Base-by-base conservation (phyloP, 2,113 vertebrate species). In the Brienomyrus longianalis region DNA sequence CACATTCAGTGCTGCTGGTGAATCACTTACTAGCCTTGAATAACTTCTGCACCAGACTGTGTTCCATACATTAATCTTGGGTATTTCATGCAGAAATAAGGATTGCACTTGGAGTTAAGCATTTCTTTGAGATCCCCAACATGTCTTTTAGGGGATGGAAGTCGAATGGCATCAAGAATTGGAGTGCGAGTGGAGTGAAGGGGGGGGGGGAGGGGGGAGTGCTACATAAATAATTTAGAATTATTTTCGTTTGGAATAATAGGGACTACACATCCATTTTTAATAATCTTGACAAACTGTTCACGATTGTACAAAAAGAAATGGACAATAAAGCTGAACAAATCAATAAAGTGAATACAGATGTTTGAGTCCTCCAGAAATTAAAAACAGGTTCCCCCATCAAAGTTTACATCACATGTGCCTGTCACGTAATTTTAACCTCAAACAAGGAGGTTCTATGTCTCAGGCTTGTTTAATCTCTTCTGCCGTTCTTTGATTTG, bases 1-100 rank as follows among this genome's bases (percentile, higher is more conserved):
- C 83, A 50, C 48, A 89, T 83, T 51, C 45, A 83, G 90, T 70
- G 47, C 59, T 50, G 47, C 62, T 88, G 86, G 86, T 77, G 51
- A 89, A 91, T 89, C 39, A 89, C 74, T 91, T 90, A 88, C 48
- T 70, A 83, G 59, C 51, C 85, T 45, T 70, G 54, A 90, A 77
- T 87, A 87, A 88, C 83, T 91, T 74, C 27, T 21, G 23, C 27
- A 31, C 62, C 62, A 88, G 59, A 50, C 86, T 86, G 80, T 56
- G 87, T 91, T 89, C 89, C 52, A 31, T 35, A 31, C 89, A 48
- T 48, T 50, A 6, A 50, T 91, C 87, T 54, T 31, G 83, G 74
- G 85, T 21, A 88, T 70, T 80, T 85, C 59, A 66, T 48, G 59
- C 77, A 27, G 56, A 86, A 89, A 89, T 90, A 21, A 59, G 83